Evolutionary conservation across 2,113 vertebrate species (phyloP).

Genomic region (Platanista minor): DNA sequence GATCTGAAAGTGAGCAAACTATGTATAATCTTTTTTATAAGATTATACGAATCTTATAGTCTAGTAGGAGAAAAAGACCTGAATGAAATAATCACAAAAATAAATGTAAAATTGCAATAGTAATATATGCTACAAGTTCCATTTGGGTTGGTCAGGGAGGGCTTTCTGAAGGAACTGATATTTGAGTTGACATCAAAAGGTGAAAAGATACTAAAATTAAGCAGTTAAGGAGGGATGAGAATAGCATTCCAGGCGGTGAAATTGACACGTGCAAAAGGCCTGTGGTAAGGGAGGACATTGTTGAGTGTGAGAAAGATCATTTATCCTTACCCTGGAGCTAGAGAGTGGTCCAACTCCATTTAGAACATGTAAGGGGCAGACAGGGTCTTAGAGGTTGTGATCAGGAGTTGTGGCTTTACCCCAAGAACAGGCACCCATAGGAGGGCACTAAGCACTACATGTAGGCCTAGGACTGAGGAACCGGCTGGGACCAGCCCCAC

Average conservation of each 20-base stretch:
- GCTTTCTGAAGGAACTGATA: neutral
- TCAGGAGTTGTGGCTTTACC: neutral
- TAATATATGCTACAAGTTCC: neutral
- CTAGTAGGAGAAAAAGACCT: neutral
- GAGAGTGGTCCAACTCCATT: neutral
- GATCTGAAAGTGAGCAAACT: neutral
- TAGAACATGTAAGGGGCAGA: neutral
- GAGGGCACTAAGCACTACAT: neutral
- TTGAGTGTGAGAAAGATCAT: neutral
- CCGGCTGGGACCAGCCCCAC: neutral
- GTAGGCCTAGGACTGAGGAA: too few relatives aligned
- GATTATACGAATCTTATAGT: neutral
- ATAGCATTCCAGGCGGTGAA: neutral
- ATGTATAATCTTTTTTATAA: neutral
- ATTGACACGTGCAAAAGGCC: neutral
- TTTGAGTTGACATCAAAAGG: neutral
- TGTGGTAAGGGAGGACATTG: neutral
- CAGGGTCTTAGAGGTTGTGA: neutral
- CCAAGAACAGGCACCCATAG: neutral
- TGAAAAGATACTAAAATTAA: neutral
- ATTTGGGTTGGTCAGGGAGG: neutral
- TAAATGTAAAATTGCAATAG: neutral
- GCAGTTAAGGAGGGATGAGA: neutral
- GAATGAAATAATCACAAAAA: neutral
- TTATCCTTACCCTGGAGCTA: neutral